Base-by-base conservation (phyloP, 2,888 invertebrate species). In the Coronaproctus castanopsis region DNA sequence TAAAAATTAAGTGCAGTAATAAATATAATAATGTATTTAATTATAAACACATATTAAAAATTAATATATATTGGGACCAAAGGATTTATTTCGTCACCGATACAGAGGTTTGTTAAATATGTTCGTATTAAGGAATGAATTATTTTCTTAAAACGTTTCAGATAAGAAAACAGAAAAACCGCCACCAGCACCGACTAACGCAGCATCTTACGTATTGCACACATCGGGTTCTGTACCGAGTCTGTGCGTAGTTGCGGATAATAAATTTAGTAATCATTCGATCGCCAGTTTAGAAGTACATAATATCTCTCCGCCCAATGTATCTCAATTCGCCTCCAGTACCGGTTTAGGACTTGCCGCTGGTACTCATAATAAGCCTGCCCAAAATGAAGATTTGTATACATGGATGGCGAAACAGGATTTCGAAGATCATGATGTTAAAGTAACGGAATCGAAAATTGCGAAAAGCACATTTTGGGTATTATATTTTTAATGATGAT, bases 351-450 rank as follows among this genome's bases (percentile, higher is more conserved):
- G 59, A 2, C 54, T 55, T 2, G 21, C 59, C 5, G 55, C 52
- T 2, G 36, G 5, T 36, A 36, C 36, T 36, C 54, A 55, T 21
- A 59, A 59, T 55, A 73, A 64, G 75, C 72, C 64, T 68, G 71
- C 80, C 66, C 78, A 80, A 20, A 79, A 81, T n/a, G 90, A 90
- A 69, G 92, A 93, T 72, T 75, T 95, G 52, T 93, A 95, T 71
- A 87, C 86, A 66, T 95, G 93, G 93, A 93, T 95, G 93, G 90
- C 89, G 1, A 87, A 89, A 67, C 92, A 93, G 68, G 87, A 89
- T 24, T 63, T 63, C 66, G 77, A 78, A 63, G 75, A 75, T 63
- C 71, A 74, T 59, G 72, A 73, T 18, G 72, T 71, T 57, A 59
- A 59, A 48, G 52, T 55, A 18, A 55, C 59, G 21, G 59, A 59